Evolutionary conservation across 1,140 invertebrate species (phyloP).

Genomic region (Aphis craccivora): DNA sequence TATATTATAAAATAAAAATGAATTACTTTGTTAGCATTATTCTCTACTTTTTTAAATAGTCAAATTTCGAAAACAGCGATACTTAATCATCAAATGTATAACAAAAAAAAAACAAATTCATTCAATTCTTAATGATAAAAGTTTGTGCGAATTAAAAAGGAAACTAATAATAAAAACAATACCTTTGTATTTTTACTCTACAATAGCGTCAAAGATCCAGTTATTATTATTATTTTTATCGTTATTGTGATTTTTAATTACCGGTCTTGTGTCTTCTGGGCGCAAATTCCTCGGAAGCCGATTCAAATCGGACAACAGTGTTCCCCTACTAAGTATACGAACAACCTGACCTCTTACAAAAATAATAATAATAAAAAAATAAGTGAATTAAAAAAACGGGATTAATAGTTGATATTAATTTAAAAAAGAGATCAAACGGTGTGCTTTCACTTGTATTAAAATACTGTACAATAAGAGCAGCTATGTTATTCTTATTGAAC

Average conservation of each 20-base stretch:
- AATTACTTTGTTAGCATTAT: not conserved
- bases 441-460: not conserved
- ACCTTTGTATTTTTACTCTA: not conserved
- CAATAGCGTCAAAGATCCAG: constrained; percentile 3
- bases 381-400: not conserved
- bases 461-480: not conserved
- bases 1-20: not conserved
- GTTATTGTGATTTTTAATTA: constrained; percentile 29
- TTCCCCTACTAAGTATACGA: not conserved
- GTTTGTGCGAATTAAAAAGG: not conserved
- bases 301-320: not conserved
- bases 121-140: not conserved
- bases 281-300: not conserved
- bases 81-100: not conserved
- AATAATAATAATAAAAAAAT: not conserved
- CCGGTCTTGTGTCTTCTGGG: constrained; percentile 24
- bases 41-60: not conserved
- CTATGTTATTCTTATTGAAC: not conserved
- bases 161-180: constrained; percentile 39
- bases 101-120: not conserved
- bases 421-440: not conserved
- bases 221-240: constrained; percentile 18
- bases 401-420: not conserved
- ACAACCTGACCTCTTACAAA: not conserved
- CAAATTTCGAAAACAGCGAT: not conserved